Conservation (phyloP, 2,888 invertebrate genomes). For the Cryptocephalus moraei region DNA sequence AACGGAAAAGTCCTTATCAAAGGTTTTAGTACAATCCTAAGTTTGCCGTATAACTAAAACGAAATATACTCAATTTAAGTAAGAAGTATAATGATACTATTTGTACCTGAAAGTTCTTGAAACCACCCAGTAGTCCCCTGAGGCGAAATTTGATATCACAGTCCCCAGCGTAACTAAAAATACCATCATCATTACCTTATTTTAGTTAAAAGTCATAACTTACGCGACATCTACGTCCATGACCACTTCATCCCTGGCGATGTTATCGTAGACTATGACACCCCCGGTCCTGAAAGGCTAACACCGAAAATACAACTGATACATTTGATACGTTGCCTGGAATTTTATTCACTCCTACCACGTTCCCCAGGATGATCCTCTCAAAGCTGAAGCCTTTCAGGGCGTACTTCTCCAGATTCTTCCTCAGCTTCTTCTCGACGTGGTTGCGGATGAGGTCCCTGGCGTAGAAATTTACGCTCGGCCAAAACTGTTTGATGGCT, state of each 20-base stretch:
- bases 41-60: constrained; percentile 77
- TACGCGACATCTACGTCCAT: constrained; percentile 93
- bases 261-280: constrained; percentile 92
- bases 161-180: constrained; percentile 82
- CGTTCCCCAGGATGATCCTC: constrained; percentile 88
- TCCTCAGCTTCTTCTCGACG: constrained; percentile 76
- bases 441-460: constrained; percentile 71
- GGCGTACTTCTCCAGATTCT: constrained; percentile 75
- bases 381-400: constrained; percentile 89
- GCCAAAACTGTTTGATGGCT: constrained; percentile 90
- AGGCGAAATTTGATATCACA: constrained; percentile 89
- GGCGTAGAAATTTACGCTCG: constrained; percentile 87
- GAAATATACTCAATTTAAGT: neutral
- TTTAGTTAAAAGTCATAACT: constrained; percentile 34
- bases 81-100: neutral
- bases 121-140: constrained; percentile 73
- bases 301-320: too few relatives aligned
- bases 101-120: constrained; percentile 66
- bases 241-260: constrained; percentile 88
- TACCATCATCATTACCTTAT: neutral
- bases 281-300: constrained; percentile 83
- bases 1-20: constrained; percentile 83
- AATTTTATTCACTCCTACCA: constrained; percentile 43
- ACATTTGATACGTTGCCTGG: too few relatives aligned
- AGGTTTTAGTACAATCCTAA: constrained; percentile 91